A percentile compares a stretch with the other conserved stretches of the same genome.
These are phyloP conservation scores for Danaus melanippus DNA, from an alignment of 1,140 invertebrate genomes.

Conservation along the genomic window DNA sequence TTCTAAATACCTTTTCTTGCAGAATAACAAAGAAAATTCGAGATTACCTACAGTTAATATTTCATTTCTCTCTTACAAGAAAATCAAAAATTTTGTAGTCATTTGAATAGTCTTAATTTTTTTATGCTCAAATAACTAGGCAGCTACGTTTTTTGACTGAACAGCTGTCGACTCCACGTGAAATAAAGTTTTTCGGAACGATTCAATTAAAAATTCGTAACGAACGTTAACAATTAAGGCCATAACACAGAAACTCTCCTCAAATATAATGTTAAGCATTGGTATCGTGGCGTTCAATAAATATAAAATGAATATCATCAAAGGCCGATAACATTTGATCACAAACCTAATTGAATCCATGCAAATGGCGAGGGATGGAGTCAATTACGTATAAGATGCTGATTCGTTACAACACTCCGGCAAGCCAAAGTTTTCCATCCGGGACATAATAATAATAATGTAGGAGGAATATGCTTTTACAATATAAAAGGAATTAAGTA, in stretches of 20 bases:
- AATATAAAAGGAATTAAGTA: too few relatives aligned
- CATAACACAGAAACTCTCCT: too few relatives aligned
- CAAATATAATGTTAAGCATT: too few relatives aligned
- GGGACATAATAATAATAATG: background rate
- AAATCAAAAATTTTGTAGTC: background rate
- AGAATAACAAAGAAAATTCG: background rate
- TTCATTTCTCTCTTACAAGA: too few relatives aligned
- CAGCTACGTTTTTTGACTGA: too few relatives aligned
- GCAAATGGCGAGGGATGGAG: slow-evolving; percentile 11
- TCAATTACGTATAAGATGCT: slow-evolving; percentile 12
- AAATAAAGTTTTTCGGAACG: too few relatives aligned
- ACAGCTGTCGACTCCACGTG: too few relatives aligned
- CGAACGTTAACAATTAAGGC: too few relatives aligned
- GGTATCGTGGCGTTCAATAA: background rate
- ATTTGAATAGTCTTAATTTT: background rate
- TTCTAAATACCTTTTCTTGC: slow-evolving; percentile 3
- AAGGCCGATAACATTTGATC: too few relatives aligned
- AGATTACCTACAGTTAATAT: background rate
- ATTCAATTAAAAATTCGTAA: too few relatives aligned
- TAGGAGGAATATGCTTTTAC: too few relatives aligned
- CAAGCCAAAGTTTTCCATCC: slow-evolving; percentile 7
- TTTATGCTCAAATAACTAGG: background rate
- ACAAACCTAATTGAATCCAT: slow-evolving; percentile 14
- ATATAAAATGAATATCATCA: background rate
- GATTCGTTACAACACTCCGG: slow-evolving; percentile 16